Evolutionary conservation across 2,888 invertebrate genomes (phyloP).

Genomic region (Theretra japonica): DNA sequence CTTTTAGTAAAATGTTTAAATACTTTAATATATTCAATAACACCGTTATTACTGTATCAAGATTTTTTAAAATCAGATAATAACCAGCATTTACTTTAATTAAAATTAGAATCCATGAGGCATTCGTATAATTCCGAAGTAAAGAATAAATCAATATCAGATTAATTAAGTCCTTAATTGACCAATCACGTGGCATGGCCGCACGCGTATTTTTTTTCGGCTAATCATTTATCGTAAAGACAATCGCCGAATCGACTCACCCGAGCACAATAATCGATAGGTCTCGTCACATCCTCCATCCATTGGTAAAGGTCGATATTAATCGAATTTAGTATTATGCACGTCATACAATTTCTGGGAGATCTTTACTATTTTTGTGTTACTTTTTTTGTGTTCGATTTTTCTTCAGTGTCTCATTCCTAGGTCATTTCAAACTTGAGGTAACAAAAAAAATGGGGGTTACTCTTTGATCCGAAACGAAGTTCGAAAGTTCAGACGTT

Average conservation of each 20-base stretch:
- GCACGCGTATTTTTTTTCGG: constrained; percentile 54
- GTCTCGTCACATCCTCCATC: constrained; percentile 21
- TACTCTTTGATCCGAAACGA: no score
- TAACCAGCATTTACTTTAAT: neutral
- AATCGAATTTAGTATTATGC: no score
- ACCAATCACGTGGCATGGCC: constrained; percentile 62
- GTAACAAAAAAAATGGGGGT: no score
- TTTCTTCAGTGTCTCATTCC: no score
- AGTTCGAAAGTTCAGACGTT: no score
- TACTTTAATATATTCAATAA: no score
- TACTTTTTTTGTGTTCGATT: no score
- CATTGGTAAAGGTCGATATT: neutral
- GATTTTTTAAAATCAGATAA: neutral
- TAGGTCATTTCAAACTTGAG: no score
- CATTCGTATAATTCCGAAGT: constrained; percentile 21
- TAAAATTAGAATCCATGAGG: neutral
- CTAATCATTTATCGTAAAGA: constrained; percentile 73
- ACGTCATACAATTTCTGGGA: no score
- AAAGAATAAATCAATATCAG: constrained; percentile 29
- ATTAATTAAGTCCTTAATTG: constrained; percentile 64
- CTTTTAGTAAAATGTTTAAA: no score
- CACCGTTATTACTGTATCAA: no score
- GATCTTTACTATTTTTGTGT: no score
- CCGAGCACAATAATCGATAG: constrained; percentile 69
- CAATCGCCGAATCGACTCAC: constrained; percentile 70